Conservation (phyloP, 2,797 vertebrate species). For the Myiothlypis coronata region DNA sequence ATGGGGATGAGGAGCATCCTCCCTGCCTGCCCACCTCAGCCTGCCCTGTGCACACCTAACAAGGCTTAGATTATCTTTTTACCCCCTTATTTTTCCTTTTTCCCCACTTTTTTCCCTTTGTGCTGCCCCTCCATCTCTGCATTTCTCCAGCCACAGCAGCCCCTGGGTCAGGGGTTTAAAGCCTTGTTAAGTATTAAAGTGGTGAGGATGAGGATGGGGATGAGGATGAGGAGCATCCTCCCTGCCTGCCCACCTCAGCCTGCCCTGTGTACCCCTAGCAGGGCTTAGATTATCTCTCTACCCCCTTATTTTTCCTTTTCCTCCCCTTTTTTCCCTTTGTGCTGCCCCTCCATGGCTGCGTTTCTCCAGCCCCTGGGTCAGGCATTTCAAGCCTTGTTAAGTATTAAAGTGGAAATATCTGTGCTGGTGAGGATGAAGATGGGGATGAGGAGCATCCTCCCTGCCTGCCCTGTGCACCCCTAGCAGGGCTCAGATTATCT, state of each 20-base stretch:
- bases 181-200: not conserved
- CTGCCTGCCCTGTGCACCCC: not conserved
- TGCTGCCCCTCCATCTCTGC: too few relatives aligned
- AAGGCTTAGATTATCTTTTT: too few relatives aligned
- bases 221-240: too few relatives aligned
- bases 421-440: not conserved
- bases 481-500: not conserved
- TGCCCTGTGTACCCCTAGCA: not conserved
- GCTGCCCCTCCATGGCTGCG: not conserved
- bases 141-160: too few relatives aligned
- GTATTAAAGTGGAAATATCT: slow-evolving; percentile 11
- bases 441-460: not conserved
- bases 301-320: not conserved
- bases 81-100: too few relatives aligned
- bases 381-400: slow-evolving; percentile 41
- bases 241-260: not conserved
- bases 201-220: too few relatives aligned
- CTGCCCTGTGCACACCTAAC: too few relatives aligned
- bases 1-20: not conserved
- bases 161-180: too few relatives aligned
- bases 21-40: not conserved
- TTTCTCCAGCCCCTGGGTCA: not conserved
- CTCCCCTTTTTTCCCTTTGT: not conserved
- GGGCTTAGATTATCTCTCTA: not conserved
- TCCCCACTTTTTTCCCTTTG: too few relatives aligned